A percentile compares a stretch with the other conserved stretches of the same genome.
Evolutionary conservation across 64 coral and sea anemone species (phyloP).

Genomic region (Dendrophyllia cribrosa): DNA sequence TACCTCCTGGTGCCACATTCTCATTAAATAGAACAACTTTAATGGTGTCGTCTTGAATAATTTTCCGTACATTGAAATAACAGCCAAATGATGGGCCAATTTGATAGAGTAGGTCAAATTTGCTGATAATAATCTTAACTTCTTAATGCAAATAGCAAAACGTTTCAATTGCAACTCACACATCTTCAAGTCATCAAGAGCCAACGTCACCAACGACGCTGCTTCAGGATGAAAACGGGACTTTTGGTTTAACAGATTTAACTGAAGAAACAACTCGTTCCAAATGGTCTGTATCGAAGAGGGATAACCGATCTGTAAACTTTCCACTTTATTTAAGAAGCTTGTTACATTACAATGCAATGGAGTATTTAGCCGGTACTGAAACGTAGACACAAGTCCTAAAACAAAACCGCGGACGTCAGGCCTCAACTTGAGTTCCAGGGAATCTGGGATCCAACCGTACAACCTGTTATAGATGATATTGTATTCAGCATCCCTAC

Average conservation of each 20-base stretch:
- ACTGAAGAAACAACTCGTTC: background rate
- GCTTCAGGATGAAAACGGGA: too few species aligned
- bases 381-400: background rate
- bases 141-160: background rate
- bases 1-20: background rate
- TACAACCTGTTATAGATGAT: slow-evolving; percentile 26
- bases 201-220: background rate
- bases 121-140: too few species aligned
- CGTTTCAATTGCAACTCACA: background rate
- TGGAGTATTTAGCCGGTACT: background rate
- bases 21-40: background rate
- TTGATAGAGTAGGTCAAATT: too few species aligned
- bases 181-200: background rate
- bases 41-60: background rate
- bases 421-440: background rate
- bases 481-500: background rate
- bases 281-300: background rate
- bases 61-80: too few species aligned
- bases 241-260: too few species aligned
- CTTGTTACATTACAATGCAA: background rate
- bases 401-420: background rate
- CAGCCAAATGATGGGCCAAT: too few species aligned
- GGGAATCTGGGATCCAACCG: slow-evolving; percentile 6
- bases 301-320: background rate
- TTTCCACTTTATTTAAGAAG: too few species aligned